Conservation (phyloP, 2,797 vertebrate genomes). For the Pogoniulus pusillus region DNA sequence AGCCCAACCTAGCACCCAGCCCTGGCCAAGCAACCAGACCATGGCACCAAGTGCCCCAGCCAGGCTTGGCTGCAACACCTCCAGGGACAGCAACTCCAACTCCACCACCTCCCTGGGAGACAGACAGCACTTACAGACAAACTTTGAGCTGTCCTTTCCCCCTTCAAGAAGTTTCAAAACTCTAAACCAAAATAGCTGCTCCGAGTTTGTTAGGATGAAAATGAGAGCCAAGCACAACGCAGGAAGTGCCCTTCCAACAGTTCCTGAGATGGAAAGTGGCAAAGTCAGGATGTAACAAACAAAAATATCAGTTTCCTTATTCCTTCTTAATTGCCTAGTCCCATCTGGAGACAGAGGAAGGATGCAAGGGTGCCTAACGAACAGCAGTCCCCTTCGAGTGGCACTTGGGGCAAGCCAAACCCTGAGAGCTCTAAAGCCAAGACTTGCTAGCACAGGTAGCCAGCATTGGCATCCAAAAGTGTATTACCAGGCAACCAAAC, state of each 20-base stretch:
- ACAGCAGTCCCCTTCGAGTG: not conserved
- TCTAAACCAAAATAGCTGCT: not conserved
- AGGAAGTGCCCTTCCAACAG: not conserved
- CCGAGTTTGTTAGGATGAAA: not conserved
- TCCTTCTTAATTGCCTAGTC: not conserved
- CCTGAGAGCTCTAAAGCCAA: not conserved
- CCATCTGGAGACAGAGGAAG: not conserved
- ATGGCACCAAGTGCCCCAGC: too few species aligned
- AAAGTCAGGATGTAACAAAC: not conserved
- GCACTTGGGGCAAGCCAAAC: not conserved
- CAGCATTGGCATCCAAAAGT: not conserved
- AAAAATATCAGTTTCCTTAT: not conserved
- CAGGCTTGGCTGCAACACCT: too few species aligned
- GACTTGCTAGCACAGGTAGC: not conserved
- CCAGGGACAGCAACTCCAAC: too few species aligned
- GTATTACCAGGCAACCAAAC: not conserved
- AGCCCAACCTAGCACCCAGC: too few species aligned
- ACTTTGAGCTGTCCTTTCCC: not conserved
- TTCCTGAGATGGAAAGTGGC: not conserved
- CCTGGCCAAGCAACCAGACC: too few species aligned
- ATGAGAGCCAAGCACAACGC: not conserved
- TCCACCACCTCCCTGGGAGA: too few species aligned
- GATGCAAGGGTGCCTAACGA: not conserved
- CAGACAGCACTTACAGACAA: not conserved
- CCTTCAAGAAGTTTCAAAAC: not conserved